phyloP scores from a whole-genome alignment of 2,113 vertebrate genomes.

The Reinhardtius hippoglossoides region DNA sequence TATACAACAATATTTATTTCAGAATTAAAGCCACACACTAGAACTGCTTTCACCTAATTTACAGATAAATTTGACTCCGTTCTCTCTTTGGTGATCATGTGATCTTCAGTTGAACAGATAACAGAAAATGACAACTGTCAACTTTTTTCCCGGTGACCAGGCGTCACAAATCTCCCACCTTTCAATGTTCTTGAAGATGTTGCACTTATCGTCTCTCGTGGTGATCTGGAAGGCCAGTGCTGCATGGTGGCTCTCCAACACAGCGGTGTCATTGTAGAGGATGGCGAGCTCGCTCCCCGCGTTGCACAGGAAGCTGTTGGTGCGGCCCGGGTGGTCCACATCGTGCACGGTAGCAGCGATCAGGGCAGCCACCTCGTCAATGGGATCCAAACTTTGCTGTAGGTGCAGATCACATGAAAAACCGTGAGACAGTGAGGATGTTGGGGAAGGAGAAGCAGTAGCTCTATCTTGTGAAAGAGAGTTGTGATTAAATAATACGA shows the following conservation, averaged over 20 bases:
- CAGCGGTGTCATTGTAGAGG: slow-evolving; percentile 94
- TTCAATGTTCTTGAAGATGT: slow-evolving; percentile 97
- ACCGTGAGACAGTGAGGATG: not conserved
- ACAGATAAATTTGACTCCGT: too few relatives aligned
- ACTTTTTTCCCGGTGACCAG: not conserved
- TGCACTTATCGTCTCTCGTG: slow-evolving; percentile 90
- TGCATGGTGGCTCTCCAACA: slow-evolving; percentile 95
- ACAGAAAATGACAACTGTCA: not conserved
- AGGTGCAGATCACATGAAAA: slow-evolving; percentile 17
- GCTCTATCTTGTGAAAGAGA: too few relatives aligned
- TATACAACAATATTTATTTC: too few relatives aligned
- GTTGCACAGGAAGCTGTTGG: slow-evolving; percentile 97
- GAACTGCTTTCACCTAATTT: too few relatives aligned
- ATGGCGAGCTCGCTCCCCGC: slow-evolving; percentile 93
- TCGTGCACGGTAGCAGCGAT: slow-evolving; percentile 96
- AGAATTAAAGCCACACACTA: too few relatives aligned
- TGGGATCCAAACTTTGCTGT: slow-evolving; percentile 93
- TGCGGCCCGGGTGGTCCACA: slow-evolving; percentile 95
- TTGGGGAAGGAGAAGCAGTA: not conserved
- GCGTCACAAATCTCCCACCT: slow-evolving; percentile 80
- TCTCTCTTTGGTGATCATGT: too few relatives aligned
- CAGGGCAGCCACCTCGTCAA: slow-evolving; percentile 92
- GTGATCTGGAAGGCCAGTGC: slow-evolving; percentile 98
- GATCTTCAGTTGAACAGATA: too few relatives aligned
- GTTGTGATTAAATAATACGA: too few relatives aligned